Conservation (phyloP, 23 tunicate genomes). For the Corella eumyota region DNA sequence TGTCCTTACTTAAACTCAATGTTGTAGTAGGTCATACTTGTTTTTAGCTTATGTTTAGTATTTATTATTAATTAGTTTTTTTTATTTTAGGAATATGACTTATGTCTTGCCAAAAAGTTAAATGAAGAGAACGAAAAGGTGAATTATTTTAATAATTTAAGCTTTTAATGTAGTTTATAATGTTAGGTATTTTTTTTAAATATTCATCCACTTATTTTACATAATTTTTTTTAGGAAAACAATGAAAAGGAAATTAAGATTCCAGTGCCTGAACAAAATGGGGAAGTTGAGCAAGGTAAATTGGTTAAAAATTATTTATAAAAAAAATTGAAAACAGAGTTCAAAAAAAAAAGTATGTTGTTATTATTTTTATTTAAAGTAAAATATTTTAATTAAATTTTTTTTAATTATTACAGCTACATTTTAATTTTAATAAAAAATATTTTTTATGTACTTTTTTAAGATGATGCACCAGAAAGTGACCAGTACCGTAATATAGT, state of each 20-base stretch:
- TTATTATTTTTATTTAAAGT: too few species aligned
- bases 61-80: too few species aligned
- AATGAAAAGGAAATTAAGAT: too few species aligned
- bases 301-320: background rate
- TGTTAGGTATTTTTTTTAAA: background rate
- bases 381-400: too few species aligned
- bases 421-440: background rate
- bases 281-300: conserved; percentile 16
- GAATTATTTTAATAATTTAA: too few species aligned
- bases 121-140: conserved; percentile 30
- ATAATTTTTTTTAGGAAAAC: background rate
- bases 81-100: conserved; percentile 78
- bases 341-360: too few species aligned
- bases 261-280: conserved; percentile 21
- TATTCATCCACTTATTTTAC: background rate
- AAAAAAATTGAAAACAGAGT: too few species aligned
- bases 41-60: too few species aligned
- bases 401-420: background rate
- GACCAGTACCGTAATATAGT: conserved; percentile 43
- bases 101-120: conserved; percentile 45
- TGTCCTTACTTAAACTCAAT: too few species aligned
- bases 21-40: too few species aligned
- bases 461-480: conserved; percentile 61
- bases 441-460: background rate
- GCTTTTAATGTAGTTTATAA: too few species aligned